Evolutionary conservation across 2,888 invertebrate genomes (phyloP).

Genomic region (Mythimna impura): DNA sequence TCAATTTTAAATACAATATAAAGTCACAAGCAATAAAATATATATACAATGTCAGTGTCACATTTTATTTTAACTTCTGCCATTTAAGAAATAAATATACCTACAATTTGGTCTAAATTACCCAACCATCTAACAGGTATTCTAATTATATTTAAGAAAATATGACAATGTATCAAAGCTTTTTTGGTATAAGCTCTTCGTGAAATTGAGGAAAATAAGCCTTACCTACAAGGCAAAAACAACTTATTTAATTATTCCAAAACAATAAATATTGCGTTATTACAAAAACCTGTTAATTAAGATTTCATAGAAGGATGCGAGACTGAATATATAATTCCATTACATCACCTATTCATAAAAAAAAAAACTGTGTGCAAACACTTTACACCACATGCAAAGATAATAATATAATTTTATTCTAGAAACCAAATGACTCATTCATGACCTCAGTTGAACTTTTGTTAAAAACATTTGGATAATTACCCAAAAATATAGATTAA

Average conservation of each 20-base stretch:
- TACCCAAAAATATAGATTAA: not conserved
- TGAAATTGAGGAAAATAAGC: not conserved
- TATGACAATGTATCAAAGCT: too few relatives aligned
- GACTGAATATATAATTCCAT: conserved; percentile 34
- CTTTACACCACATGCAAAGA: conserved; percentile 3
- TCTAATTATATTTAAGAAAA: too few relatives aligned
- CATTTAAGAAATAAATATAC: too few relatives aligned
- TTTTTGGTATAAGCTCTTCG: not conserved
- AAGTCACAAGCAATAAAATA: too few relatives aligned
- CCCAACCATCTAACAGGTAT: too few relatives aligned
- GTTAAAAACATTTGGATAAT: not conserved
- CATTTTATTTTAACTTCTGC: too few relatives aligned
- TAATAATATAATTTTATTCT: conserved; percentile 1
- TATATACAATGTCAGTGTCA: too few relatives aligned
- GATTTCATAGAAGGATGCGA: conserved; percentile 23
- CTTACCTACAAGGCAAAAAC: conserved; percentile 4
- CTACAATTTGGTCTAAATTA: too few relatives aligned
- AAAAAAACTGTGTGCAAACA: conserved; percentile 30
- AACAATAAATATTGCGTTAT: conserved; percentile 8
- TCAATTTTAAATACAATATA: too few relatives aligned
- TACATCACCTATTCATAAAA: conserved; percentile 12
- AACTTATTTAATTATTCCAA: not conserved
- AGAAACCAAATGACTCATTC: conserved; percentile 7
- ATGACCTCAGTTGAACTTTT: conserved; percentile 3
- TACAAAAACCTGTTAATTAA: conserved; percentile 31